Evolutionary conservation across 2,888 invertebrate species (phyloP), one percentile per base, ranked within the genome.

Genomic region (Drosophila histrio): DNA sequence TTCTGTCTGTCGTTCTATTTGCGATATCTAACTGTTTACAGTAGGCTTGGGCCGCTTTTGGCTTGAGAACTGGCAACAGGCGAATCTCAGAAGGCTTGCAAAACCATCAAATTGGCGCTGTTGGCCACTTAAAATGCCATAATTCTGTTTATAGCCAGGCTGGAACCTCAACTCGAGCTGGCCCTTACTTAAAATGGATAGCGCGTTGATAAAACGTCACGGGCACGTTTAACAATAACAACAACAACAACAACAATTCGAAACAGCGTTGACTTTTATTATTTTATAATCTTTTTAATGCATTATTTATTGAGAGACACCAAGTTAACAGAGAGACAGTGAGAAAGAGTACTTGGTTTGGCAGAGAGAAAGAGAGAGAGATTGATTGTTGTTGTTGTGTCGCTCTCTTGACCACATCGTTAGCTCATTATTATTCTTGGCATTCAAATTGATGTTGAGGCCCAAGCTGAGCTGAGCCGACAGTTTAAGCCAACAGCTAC

Each of bases 61-160:
- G 73, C 32, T 32, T 43, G 49, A 50, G 44, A 67, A 34, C 17
- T 47, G 47, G 50, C 73, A 50, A 63, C 30, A 38, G 24, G 43
- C 57, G 26, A 47, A 59, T 32, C 47, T 32, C 3, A 44, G 38
- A 32, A 21, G 21, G 32, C 34, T 61, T 28, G 50, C 36, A 30
- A 49, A 64, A 44, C 58, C 71, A 76, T 64, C 47, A 70, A 71
- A 84, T 79, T 77, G 77, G 57, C 73, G 71, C 74, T 77, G 72
- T 43, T 70, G 61, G 34, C 86, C 80, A 86, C 80, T 84, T 88
- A 88, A 85, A 88, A 88, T 71, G 84, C 80, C 73, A 88, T 87
- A 84, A 87, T 72, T 73, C 87, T 66, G 79, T 77, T 80, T 79
- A 77, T 79, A 69, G 77, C 69, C 32, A 11, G 30, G 62, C 50